Evolutionary conservation across 2,888 invertebrate species (phyloP).

Genomic region (Nymphalis c-album): DNA sequence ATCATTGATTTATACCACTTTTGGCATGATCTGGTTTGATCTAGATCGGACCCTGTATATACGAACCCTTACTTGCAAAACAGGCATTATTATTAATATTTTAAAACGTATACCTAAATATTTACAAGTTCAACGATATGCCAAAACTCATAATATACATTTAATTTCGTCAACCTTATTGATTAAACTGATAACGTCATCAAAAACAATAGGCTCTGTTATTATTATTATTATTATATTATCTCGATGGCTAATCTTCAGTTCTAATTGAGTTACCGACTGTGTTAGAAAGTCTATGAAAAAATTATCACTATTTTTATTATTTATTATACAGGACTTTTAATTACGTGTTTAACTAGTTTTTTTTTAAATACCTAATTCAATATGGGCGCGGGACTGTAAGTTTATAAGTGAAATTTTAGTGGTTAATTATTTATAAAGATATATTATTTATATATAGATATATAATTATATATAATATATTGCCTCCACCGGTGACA

Average conservation of each 20-base stretch:
- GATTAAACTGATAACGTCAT: constrained; percentile 6
- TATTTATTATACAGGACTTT: not conserved
- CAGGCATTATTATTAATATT: too few relatives aligned
- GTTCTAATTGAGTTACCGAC: not conserved
- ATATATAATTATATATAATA: too few relatives aligned
- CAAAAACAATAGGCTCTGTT: constrained; percentile 12
- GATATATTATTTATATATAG: too few relatives aligned
- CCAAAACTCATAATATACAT: too few relatives aligned
- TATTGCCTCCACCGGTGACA: too few relatives aligned
- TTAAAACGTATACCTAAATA: too few relatives aligned
- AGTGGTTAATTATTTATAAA: not conserved
- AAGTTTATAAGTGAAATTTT: constrained; percentile 41
- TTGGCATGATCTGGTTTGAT: too few relatives aligned
- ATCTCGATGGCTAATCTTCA: not conserved
- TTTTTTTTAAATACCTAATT: not conserved
- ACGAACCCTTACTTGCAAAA: too few relatives aligned
- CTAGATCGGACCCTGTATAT: too few relatives aligned
- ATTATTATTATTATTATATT: not conserved
- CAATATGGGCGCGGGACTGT: constrained; percentile 51
- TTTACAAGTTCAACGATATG: too few relatives aligned
- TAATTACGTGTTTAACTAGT: not conserved
- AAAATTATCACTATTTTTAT: not conserved
- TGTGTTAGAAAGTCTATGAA: not conserved
- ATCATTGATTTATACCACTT: too few relatives aligned
- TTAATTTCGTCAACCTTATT: too few relatives aligned